Evolutionary conservation across 2,113 vertebrate genomes (phyloP), one percentile per base, ranked within the genome.

Genomic region (Sakesphorus luctuosus): DNA sequence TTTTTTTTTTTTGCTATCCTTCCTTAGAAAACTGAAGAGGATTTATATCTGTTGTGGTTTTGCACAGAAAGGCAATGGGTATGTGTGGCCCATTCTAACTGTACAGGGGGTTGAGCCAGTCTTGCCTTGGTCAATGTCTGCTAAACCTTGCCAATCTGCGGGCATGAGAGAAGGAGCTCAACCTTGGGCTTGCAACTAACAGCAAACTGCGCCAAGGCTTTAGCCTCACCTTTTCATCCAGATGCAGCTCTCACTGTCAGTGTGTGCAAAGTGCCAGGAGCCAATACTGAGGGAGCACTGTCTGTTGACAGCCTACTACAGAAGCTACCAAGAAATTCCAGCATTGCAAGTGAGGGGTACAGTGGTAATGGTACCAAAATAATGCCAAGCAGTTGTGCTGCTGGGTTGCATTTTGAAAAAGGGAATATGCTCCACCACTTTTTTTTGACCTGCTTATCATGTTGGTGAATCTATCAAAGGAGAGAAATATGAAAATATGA

Each of bases 291-390:
- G 18, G 19, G n/a, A 80, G 11, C 2, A 6, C 13, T 49, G 28
- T n/a, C 28, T 74, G 6, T 23, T 71, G 68, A 46, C 33, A 72
- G 29, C 62, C 29, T 52, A 4, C 28, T 36, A 12, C 17, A 53
- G 59, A 44, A 88, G 3, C 2, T 9, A 46, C 10, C 28, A 33
- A 44, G 33, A 59, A 71, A 95, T 81, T 58, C 18, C 36, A 58
- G 36, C 0, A 0, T 11, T 49, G 18, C 28, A n/a, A 35, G 13
- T 19, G 36, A 69, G 21, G 1, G 3, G 7, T 49, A 26, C 53
- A 20, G 16, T 20, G 81, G 55, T 59, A 43, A 58, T 3, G 6
- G 17, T 49, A 36, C 24, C 6, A 9, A 62, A 5, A 31, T 25
- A 69, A 31, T 13, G 31, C 13, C 43, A n/a, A 69, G 9, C 7